Conservation (phyloP, 1,140 invertebrate species). For the Palaemon carinicauda region DNA sequence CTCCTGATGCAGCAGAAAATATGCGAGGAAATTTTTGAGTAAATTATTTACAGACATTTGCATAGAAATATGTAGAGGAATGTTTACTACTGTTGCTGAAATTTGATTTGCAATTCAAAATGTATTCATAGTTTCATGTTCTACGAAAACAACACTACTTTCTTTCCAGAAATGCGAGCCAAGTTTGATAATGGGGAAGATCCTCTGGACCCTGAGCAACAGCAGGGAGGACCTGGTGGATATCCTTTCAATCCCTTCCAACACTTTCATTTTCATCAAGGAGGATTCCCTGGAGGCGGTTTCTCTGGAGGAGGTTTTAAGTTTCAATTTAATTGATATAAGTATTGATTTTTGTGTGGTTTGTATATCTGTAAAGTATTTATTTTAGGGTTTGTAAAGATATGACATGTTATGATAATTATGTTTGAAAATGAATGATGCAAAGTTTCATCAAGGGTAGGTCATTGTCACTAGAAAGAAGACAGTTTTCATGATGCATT, state of each 20-base stretch:
- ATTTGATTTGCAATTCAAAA: constrained; percentile 60
- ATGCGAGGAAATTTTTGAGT: no score
- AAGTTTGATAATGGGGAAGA: constrained; percentile 96
- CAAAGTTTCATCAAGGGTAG: no score
- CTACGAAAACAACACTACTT: constrained; percentile 2
- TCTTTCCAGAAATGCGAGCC: constrained; percentile 83
- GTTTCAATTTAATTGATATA: constrained; percentile 78
- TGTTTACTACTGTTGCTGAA: not conserved
- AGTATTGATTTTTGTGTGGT: not conserved
- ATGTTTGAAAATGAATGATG: no score
- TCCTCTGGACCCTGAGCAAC: constrained; percentile 93
- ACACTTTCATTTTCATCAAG: constrained; percentile 74
- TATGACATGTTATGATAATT: no score
- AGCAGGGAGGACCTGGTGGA: constrained; percentile 66
- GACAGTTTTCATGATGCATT: no score
- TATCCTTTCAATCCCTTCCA: constrained; percentile 84
- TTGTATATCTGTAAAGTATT: no score
- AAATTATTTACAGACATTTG: no score
- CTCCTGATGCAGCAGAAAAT: no score
- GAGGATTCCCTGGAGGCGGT: constrained; percentile 64
- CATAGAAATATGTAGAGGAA: no score
- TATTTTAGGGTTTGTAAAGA: no score
- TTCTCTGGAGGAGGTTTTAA: constrained; percentile 77
- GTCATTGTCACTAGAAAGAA: no score
- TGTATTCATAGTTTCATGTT: constrained; percentile 48